Evolutionary conservation across 2,888 invertebrate genomes (phyloP).

Genomic region (Chaetogeoica ovagalla): DNA sequence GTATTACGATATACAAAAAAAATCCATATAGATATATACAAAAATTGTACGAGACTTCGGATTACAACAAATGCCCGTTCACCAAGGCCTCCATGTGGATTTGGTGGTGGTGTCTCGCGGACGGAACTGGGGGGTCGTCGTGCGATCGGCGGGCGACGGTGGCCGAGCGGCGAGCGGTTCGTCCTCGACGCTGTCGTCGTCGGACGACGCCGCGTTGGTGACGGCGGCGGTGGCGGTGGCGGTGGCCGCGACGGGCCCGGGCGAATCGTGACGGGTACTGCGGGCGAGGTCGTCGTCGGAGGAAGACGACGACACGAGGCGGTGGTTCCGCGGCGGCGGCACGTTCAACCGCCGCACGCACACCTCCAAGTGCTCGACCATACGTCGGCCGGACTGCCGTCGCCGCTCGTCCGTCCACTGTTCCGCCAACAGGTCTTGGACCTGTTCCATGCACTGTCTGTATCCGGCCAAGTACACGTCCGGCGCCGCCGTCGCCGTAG

Average conservation of each 20-base stretch:
- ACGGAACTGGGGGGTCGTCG: background rate
- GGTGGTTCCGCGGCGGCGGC: background rate
- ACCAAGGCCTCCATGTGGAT: conserved; percentile 47
- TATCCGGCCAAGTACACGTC: conserved; percentile 36
- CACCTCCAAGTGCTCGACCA: conserved; percentile 36
- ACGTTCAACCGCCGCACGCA: background rate
- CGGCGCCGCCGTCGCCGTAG: background rate
- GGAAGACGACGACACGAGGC: background rate
- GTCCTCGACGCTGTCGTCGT: background rate
- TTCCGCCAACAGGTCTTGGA: conserved; percentile 41
- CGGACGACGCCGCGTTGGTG: background rate
- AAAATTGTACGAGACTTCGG: too few relatives aligned
- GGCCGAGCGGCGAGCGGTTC: background rate
- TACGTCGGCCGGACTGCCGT: conserved; percentile 18
- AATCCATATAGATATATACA: too few relatives aligned
- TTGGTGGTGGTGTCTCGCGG: background rate
- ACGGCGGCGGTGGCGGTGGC: background rate
- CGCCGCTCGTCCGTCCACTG: conserved; percentile 30
- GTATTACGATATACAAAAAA: too few relatives aligned
- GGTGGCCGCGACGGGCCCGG: background rate
- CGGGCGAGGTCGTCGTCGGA: background rate
- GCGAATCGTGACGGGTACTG: background rate
- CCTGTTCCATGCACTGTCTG: conserved; percentile 28
- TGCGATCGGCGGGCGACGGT: background rate
- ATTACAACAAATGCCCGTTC: background rate